Conservation (phyloP, 2,888 invertebrate genomes). For the Troilus luridus region DNA sequence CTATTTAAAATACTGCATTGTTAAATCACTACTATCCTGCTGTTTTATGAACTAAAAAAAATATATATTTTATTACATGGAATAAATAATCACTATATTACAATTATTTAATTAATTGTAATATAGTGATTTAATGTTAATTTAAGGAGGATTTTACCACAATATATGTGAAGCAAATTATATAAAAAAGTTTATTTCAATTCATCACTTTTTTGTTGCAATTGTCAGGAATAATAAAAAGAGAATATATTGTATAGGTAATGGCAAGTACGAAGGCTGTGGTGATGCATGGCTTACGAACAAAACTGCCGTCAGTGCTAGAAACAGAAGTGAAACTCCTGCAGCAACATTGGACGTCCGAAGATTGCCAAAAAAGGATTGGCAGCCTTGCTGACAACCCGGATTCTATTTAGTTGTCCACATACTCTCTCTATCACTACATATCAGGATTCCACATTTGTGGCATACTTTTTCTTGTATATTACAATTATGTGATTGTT, state of each 20-base stretch:
- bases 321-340: conserved; percentile 79
- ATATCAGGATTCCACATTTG: conserved; percentile 13
- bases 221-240: background rate
- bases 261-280: conserved; percentile 75
- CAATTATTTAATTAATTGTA: no score
- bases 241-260: conserved; percentile 72
- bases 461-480: background rate
- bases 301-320: conserved; percentile 75
- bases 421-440: background rate
- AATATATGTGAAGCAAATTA: no score
- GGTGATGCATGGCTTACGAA: conserved; percentile 74
- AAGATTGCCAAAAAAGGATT: conserved; percentile 76
- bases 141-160: no score
- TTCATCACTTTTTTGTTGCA: background rate
- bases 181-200: background rate
- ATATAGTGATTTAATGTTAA: no score
- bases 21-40: no score
- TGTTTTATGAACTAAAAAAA: no score
- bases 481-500: conserved; percentile 1
- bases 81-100: no score
- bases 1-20: no score
- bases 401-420: background rate
- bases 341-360: conserved; percentile 81
- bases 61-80: no score
- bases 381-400: conserved; percentile 46